Evolutionary conservation across 1,140 invertebrate species (phyloP), one percentile per base, ranked within the genome.

Genomic region (Rhopalosiphum maidis): DNA sequence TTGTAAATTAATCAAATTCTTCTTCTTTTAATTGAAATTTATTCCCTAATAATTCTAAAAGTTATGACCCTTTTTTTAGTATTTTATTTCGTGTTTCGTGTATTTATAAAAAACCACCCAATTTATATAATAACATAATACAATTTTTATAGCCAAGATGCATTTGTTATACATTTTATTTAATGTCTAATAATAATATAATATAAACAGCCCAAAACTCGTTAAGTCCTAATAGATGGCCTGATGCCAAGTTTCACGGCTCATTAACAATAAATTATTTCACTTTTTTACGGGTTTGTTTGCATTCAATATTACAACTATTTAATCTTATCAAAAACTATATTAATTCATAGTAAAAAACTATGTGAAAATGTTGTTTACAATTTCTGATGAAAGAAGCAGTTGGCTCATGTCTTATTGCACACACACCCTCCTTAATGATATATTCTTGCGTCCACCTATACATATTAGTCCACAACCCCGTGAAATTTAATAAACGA

Each of bases 131-230:
- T 77, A n/a, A 77, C 15, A 77, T 77, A 77, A 54, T 23, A 55
- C 30, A 60, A 77, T n/a, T 46, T 2, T 88, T 51, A 43, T 90
- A 30, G 23, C 43, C 41, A 68, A 18, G 37, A 43, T 68, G 23
- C 18, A 68, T 68, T 90, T 9, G 68, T 83, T 51, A 92, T 83
- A 92, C n/a, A 92, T 92, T 46, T 83, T 82, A 92, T 92, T 92
- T 51, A 83, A 83, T n/a, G 43, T 92, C 90, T 92, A 92, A 92
- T 92, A 92, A 92, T 92, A 92, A 92, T 92, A 37, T 82, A 83
- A 92, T 22, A 83, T 25, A 25, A 35, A 43, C 55, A 82, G 60
- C 55, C 25, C 5, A 35, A 41, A 15, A 23, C 90, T 92, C 43
- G 90, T 92, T 51, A 92, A 83, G 11, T 92, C 9, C 68, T 37